Conservation (phyloP, 2,113 vertebrate species). For the Gila orcuttii region DNA sequence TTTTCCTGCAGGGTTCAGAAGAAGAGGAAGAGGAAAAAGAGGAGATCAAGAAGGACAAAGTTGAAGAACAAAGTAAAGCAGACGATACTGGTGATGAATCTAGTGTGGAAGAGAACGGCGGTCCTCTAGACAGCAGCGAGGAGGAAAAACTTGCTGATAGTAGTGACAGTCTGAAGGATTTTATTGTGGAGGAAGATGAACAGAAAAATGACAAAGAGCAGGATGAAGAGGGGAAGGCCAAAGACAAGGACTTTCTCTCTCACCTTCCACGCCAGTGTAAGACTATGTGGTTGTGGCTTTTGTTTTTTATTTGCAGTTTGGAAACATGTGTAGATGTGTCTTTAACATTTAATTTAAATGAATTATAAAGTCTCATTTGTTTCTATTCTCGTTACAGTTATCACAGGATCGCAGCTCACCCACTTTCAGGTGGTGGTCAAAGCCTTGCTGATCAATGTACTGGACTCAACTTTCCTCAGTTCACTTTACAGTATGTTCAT, state of each 20-base stretch:
- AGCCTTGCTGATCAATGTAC: constrained; percentile 83
- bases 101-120: constrained; percentile 38
- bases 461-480: constrained; percentile 78
- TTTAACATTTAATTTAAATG: background rate
- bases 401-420: constrained; percentile 68
- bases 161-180: constrained; percentile 64
- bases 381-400: constrained; percentile 69
- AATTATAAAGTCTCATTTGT: background rate
- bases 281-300: background rate
- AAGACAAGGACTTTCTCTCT: constrained; percentile 50
- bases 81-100: constrained; percentile 39
- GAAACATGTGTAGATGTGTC: background rate
- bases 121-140: constrained; percentile 55
- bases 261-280: constrained; percentile 61
- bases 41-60: constrained; percentile 19
- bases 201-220: constrained; percentile 37
- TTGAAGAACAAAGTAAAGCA: constrained; percentile 43
- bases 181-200: constrained; percentile 61
- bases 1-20: constrained; percentile 43
- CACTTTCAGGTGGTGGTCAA: constrained; percentile 84
- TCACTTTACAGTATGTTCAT: constrained; percentile 81
- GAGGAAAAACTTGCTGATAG: constrained; percentile 55
- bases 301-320: background rate
- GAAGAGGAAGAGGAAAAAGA: constrained; percentile 10
- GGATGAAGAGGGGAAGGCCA: background rate